Percentiles rank a stretch among this genome's conserved stretches.
phyloP scores from a whole-genome alignment of 2,113 vertebrate species.

The Salminus brasiliensis region DNA sequence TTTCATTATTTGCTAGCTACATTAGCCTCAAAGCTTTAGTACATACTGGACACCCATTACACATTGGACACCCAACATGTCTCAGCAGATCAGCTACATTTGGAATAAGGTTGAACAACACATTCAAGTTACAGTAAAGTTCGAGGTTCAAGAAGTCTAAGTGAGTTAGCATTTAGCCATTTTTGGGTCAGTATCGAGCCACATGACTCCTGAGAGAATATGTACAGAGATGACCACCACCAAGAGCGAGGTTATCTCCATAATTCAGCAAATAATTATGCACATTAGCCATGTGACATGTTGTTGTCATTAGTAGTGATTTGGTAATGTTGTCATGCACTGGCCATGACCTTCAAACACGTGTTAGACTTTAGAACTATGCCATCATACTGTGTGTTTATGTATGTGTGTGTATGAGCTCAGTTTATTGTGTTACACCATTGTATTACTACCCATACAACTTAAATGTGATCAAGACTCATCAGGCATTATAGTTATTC shows the following conservation, averaged over 20 bases:
- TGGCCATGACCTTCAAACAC: conserved; percentile 15
- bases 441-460: conserved; percentile 7
- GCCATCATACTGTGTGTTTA: background rate
- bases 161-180: no score
- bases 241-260: conserved; percentile 25
- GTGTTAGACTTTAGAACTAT: background rate
- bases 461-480: conserved; percentile 2
- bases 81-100: no score
- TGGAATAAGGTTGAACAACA: no score
- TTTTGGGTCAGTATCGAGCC: conserved; percentile 18
- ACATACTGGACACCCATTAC: no score
- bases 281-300: conserved; percentile 34
- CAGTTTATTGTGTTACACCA: conserved; percentile 13
- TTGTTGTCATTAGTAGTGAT: conserved; percentile 28
- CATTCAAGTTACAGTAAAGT: no score
- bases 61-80: no score
- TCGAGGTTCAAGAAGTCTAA: no score
- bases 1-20: no score
- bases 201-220: background rate
- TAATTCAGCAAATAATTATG: conserved; percentile 27
- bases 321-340: background rate
- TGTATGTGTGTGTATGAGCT: background rate
- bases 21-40: no score
- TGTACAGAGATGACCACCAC: conserved; percentile 1
- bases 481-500: conserved; percentile 27